Percentiles rank a stretch among this genome's conserved stretches.
phyloP scores from a whole-genome alignment of 2,113 vertebrate genomes.

The Pseudorectes ferrugineus region DNA sequence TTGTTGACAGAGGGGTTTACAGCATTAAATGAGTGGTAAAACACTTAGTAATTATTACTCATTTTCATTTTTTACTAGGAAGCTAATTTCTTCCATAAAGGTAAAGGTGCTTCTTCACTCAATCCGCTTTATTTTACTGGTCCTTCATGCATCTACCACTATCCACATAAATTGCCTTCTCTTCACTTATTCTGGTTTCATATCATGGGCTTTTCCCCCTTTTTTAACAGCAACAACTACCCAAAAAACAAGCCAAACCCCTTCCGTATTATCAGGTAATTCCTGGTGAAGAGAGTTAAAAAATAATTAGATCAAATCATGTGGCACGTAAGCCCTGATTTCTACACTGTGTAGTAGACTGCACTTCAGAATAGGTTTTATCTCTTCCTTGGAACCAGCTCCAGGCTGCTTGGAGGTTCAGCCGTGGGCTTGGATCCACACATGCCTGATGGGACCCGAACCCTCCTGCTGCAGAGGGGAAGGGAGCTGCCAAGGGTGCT shows the following conservation, averaged over 20 bases:
- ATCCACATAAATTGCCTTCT: neutral
- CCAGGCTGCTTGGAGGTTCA: neutral
- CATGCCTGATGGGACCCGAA: fast-evolving
- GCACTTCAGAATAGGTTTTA: neutral
- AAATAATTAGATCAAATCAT: neutral
- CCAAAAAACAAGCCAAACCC: neutral
- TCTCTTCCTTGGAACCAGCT: neutral
- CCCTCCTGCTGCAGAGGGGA: neutral
- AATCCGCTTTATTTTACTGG: conserved; percentile 40
- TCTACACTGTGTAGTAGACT: neutral
- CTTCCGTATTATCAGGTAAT: neutral
- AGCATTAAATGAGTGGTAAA: conserved; percentile 23
- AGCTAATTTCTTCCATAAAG: conserved; percentile 44
- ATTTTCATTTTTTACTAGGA: conserved; percentile 59
- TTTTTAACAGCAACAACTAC: neutral
- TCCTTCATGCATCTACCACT: neutral
- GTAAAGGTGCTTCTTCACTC: conserved; percentile 47
- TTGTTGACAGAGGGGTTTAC: conserved; percentile 39
- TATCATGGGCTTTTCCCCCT: neutral
- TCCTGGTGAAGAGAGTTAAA: neutral
- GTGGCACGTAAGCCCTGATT: neutral
- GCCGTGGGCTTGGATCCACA: fast-evolving
- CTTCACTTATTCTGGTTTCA: neutral
- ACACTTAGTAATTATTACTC: conserved; percentile 55
- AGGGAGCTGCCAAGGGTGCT: neutral